These are phyloP conservation scores for Pogonocichla stellata DNA, from an alignment of 2,113 vertebrate genomes.

Conservation along the genomic window DNA sequence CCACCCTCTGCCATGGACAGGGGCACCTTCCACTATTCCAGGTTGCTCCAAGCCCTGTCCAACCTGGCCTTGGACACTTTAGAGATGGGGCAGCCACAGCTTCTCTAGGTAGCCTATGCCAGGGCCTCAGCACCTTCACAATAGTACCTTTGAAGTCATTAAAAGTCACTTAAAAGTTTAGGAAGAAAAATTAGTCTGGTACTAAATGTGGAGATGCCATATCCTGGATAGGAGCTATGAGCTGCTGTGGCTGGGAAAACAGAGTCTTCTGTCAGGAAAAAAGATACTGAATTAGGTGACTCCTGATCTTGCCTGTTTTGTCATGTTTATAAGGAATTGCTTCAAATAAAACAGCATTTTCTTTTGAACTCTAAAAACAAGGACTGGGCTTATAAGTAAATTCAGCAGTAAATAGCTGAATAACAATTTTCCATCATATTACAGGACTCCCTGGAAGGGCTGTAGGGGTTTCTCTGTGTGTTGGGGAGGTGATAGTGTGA, in stretches of 20 bases:
- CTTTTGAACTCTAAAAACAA: background rate
- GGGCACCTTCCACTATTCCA: background rate
- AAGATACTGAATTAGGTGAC: background rate
- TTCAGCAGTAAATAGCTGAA: background rate
- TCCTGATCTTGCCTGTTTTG: background rate
- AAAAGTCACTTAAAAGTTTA: background rate
- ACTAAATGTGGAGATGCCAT: background rate
- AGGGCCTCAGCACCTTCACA: background rate
- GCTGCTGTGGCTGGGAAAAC: background rate
- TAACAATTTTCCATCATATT: background rate
- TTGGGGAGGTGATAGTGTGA: background rate
- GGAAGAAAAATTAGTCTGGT: background rate
- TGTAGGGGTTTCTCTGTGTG: background rate
- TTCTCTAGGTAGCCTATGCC: background rate
- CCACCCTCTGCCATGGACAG: background rate
- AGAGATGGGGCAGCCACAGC: background rate
- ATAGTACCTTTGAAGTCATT: background rate
- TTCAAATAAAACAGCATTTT: background rate
- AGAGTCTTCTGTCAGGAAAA: background rate
- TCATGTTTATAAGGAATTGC: background rate
- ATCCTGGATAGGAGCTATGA: background rate
- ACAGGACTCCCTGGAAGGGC: background rate
- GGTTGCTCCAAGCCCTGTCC: background rate
- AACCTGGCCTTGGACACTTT: background rate
- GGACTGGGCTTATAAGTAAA: background rate